These are phyloP conservation scores for Leptopterna dolabrata DNA, from an alignment of 2,888 invertebrate species.

Conservation along the genomic window DNA sequence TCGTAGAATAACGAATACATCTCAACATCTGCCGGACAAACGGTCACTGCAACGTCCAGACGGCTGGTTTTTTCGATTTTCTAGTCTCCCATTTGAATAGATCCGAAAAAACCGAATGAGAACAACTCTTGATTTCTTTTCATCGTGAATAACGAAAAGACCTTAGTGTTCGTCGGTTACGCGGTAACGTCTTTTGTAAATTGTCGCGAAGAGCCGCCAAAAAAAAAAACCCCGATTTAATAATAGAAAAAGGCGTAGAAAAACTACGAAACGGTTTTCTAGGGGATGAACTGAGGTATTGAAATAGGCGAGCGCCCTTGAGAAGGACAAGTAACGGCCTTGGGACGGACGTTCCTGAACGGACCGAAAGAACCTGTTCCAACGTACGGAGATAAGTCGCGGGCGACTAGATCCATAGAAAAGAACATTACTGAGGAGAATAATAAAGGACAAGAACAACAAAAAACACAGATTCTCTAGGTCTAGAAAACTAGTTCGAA, in stretches of 20 bases:
- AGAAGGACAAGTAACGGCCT: slow-evolving; percentile 29
- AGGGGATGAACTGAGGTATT: neutral
- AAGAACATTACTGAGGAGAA: no score
- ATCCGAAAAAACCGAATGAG: neutral
- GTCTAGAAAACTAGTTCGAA: neutral
- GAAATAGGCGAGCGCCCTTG: neutral
- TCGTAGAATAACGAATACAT: neutral
- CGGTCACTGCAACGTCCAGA: neutral
- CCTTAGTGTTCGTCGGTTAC: neutral
- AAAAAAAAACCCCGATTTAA: neutral
- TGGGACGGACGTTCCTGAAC: neutral
- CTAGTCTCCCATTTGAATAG: neutral
- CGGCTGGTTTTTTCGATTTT: neutral
- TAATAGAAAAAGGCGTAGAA: neutral
- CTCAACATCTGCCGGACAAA: neutral
- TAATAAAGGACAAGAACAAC: neutral
- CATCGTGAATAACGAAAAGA: neutral
- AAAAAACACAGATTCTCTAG: neutral
- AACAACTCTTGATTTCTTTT: neutral
- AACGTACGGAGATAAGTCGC: slow-evolving; percentile 12
- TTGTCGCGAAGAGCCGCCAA: neutral
- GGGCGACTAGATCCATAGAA: neutral
- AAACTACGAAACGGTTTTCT: neutral
- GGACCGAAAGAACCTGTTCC: neutral
- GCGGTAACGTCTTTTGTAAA: neutral